Evolutionary conservation across 1,140 invertebrate species (phyloP).

Genomic region (Oreohelix idahoensis): DNA sequence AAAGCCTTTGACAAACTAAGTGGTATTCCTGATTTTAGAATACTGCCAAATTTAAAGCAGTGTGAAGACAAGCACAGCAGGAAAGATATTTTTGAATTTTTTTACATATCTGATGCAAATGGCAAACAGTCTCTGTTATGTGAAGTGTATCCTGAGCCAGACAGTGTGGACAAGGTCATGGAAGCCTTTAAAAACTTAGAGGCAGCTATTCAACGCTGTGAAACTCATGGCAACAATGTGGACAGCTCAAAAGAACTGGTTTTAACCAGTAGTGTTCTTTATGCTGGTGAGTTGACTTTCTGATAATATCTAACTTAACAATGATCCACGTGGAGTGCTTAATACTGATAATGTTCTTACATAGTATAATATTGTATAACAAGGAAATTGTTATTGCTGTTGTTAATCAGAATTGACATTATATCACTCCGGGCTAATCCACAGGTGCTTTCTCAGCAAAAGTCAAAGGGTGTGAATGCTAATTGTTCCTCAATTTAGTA

Average conservation of each 20-base stretch:
- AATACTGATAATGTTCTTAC: too few relatives aligned
- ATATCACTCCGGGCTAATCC: too few relatives aligned
- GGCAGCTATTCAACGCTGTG: neutral
- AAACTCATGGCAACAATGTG: neutral
- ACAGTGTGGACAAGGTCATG: neutral
- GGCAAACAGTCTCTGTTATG: neutral
- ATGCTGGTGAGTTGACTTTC: neutral
- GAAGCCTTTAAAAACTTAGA: neutral
- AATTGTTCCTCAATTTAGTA: too few relatives aligned
- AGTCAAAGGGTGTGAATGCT: too few relatives aligned
- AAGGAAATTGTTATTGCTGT: too few relatives aligned
- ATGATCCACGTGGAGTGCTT: neutral
- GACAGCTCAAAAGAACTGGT: neutral
- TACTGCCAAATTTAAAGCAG: neutral
- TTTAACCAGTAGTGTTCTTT: neutral
- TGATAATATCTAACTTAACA: neutral
- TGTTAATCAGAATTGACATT: too few relatives aligned
- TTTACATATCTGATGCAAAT: neutral
- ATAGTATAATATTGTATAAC: too few relatives aligned
- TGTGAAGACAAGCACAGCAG: neutral
- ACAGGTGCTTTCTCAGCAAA: too few relatives aligned
- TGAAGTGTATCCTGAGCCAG: neutral
- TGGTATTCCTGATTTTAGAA: conserved; percentile 5
- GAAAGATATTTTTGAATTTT: neutral
- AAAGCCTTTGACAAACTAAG: conserved; percentile 28